These are phyloP conservation scores for Acyrthosiphon pisum DNA, from an alignment of 1,140 invertebrate genomes.

Conservation along the genomic window DNA sequence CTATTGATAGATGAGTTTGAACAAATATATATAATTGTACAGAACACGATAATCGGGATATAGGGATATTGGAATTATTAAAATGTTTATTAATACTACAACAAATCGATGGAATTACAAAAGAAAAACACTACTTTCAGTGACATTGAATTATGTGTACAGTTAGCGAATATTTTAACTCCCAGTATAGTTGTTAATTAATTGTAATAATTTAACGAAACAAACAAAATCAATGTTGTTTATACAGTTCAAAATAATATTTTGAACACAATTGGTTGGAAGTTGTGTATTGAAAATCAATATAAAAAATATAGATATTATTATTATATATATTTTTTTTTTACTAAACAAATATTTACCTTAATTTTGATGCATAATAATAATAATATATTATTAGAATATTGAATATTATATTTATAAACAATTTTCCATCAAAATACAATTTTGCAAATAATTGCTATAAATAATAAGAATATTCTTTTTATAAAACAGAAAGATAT, in stretches of 20 bases:
- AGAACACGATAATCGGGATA: neutral
- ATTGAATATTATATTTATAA: neutral
- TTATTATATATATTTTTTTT: neutral
- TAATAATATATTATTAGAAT: neutral
- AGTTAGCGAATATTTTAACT: neutral
- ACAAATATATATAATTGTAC: neutral
- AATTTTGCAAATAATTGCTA: neutral
- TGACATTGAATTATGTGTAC: neutral
- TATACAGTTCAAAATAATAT: neutral
- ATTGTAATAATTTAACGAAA: neutral
- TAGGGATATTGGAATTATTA: neutral
- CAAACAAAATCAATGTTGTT: neutral
- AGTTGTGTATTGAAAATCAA: neutral
- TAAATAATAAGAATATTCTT: neutral
- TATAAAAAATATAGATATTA: neutral
- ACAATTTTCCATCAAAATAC: neutral
- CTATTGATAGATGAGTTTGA: neutral
- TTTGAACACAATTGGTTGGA: neutral
- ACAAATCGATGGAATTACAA: neutral
- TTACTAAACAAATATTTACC: slow-evolving; percentile 11
- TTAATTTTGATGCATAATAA: neutral
- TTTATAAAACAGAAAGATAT: neutral
- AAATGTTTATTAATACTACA: neutral
- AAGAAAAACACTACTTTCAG: neutral
- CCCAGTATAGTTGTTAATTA: neutral